Percentiles rank a stretch among this genome's conserved stretches.
Evolutionary conservation across 2,888 invertebrate species (phyloP).

Genomic region (Cheilosia pagana): DNA sequence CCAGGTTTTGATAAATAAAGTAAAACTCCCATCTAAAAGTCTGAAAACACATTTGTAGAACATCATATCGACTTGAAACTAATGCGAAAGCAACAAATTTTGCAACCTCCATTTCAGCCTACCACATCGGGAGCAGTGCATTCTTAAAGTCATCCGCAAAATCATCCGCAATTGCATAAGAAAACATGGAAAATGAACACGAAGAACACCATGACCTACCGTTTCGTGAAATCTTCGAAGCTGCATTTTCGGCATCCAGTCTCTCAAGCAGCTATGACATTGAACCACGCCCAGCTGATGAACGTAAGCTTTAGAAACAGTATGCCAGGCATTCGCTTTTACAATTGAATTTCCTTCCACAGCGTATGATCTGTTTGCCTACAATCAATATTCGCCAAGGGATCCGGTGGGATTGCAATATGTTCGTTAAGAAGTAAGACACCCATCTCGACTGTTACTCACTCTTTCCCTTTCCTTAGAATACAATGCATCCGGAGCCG

Average conservation of each 20-base stretch:
- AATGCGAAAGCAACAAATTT: no score
- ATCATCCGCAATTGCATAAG: neutral
- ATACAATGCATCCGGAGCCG: slow-evolving; percentile 63
- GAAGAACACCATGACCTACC: slow-evolving; percentile 79
- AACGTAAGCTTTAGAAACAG: slow-evolving; percentile 75
- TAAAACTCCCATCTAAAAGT: no score
- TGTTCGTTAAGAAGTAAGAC: slow-evolving; percentile 44
- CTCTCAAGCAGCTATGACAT: slow-evolving; percentile 55
- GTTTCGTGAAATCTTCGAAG: slow-evolving; percentile 76
- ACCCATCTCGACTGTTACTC: slow-evolving; percentile 27
- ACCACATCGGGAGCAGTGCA: neutral
- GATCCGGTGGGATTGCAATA: slow-evolving; percentile 64
- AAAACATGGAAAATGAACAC: slow-evolving; percentile 81
- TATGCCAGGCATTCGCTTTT: slow-evolving; percentile 56
- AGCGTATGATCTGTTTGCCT: slow-evolving; percentile 68
- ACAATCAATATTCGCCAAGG: slow-evolving; percentile 64
- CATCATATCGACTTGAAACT: no score
- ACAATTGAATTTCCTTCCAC: neutral
- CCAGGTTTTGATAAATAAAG: no score
- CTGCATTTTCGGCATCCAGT: slow-evolving; percentile 77
- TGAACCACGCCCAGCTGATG: slow-evolving; percentile 62
- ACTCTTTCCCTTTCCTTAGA: slow-evolving; percentile 34
- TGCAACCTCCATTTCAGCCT: neutral
- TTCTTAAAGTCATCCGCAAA: neutral
- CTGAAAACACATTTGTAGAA: no score